These are phyloP conservation scores for Philereme transversata DNA, from an alignment of 2,888 invertebrate genomes.

Conservation along the genomic window DNA sequence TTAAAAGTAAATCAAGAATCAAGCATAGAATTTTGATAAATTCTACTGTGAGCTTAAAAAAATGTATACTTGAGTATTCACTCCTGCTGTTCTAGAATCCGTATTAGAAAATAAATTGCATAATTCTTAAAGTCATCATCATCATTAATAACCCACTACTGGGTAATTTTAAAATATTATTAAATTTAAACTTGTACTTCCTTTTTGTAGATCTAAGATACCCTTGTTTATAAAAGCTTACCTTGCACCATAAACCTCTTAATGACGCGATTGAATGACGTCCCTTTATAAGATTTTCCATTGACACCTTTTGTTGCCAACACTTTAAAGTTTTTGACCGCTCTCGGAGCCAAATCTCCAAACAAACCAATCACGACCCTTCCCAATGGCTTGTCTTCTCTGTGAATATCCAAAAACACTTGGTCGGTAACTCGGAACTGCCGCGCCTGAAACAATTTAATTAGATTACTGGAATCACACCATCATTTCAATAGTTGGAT, in stretches of 20 bases:
- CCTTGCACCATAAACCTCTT: constrained; percentile 97
- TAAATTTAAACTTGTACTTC: no score
- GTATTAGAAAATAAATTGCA: no score
- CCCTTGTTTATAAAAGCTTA: constrained; percentile 50
- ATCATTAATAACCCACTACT: no score
- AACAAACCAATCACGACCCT: constrained; percentile 94
- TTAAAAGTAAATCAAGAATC: no score
- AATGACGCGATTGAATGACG: constrained; percentile 93
- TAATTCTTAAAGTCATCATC: no score
- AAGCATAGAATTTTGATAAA: no score
- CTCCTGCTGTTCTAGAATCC: no score
- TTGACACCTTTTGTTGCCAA: constrained; percentile 90
- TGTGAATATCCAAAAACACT: constrained; percentile 92
- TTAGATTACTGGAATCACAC: constrained; percentile 14
- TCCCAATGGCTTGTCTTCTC: constrained; percentile 88
- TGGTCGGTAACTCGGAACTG: constrained; percentile 90
- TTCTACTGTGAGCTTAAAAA: no score
- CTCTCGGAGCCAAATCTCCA: constrained; percentile 93
- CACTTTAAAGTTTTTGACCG: constrained; percentile 94
- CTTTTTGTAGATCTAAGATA: neutral
- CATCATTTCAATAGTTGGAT: constrained; percentile 3
- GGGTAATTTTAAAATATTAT: no score
- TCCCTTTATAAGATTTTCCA: constrained; percentile 90
- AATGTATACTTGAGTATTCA: no score
- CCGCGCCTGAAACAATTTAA: constrained; percentile 74